Conservation (phyloP, 2,797 vertebrate species). For the Toxotes lorentzi region DNA sequence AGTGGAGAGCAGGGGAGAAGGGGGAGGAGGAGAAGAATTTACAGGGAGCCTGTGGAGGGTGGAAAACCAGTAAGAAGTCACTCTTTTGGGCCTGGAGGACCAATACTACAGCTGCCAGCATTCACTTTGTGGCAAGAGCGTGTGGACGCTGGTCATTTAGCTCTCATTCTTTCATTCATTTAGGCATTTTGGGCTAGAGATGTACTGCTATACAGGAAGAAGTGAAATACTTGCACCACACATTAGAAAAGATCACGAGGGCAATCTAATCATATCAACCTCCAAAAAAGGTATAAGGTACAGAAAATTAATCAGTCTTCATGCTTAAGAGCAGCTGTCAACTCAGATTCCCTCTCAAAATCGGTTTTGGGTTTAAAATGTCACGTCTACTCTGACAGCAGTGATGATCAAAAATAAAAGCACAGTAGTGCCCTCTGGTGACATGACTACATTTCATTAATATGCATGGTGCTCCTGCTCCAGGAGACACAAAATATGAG, state of each 20-base stretch:
- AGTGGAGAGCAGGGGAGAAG: constrained; percentile 36
- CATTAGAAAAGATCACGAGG: constrained; percentile 26
- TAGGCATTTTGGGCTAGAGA: constrained; percentile 49
- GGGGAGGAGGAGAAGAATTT: constrained; percentile 46
- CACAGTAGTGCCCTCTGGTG: constrained; percentile 86
- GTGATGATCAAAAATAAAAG: constrained; percentile 76
- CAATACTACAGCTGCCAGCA: constrained; percentile 62
- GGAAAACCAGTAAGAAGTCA: constrained; percentile 71
- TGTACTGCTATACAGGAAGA: constrained; percentile 43
- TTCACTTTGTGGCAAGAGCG: constrained; percentile 60
- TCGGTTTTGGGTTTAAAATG: constrained; percentile 54
- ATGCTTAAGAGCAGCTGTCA: constrained; percentile 36
- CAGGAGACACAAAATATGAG: constrained; percentile 55
- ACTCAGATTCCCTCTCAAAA: constrained; percentile 44
- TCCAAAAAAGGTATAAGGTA: constrained; percentile 17
- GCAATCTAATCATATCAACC: constrained; percentile 41
- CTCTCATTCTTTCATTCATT: constrained; percentile 58
- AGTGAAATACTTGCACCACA: constrained; percentile 32
- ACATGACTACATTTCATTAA: constrained; percentile 79
- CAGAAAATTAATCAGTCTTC: constrained; percentile 42
- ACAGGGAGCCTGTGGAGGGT: constrained; percentile 74
- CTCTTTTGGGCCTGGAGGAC: constrained; percentile 62
- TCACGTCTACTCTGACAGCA: constrained; percentile 58
- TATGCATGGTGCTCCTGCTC: constrained; percentile 69
- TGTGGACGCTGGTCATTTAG: constrained; percentile 52